These are phyloP conservation scores for Sterna hirundo DNA, from an alignment of 2,113 vertebrate species.

Conservation along the genomic window DNA sequence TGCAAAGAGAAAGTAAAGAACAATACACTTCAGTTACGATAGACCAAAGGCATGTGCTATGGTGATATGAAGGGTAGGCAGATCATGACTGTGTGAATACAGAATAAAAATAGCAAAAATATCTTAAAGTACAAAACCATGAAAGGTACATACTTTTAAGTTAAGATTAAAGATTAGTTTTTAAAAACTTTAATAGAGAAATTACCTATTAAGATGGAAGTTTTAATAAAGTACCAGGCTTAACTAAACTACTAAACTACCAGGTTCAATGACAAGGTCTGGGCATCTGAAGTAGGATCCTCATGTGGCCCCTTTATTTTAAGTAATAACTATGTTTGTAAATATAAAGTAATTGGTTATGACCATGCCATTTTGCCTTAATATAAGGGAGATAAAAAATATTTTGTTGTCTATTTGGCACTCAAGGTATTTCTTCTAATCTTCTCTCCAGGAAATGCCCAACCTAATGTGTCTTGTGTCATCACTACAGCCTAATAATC, in stretches of 20 bases:
- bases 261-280: background rate
- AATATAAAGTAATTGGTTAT: background rate
- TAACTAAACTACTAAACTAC: background rate
- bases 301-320: background rate
- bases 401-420: background rate
- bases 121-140: background rate
- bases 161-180: background rate
- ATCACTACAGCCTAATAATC: background rate
- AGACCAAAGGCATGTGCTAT: background rate
- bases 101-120: background rate
- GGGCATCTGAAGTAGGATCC: background rate
- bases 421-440: background rate
- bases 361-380: background rate
- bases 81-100: background rate
- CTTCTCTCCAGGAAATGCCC: background rate
- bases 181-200: background rate
- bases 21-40: background rate
- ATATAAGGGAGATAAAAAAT: background rate
- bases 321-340: background rate
- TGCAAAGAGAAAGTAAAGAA: background rate
- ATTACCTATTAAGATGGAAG: background rate
- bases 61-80: background rate
- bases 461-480: fast-evolving
- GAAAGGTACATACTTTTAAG: background rate
- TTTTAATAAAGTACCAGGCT: background rate